Conservation (phyloP, 2,113 vertebrate species). For the Varanus salvator region DNA sequence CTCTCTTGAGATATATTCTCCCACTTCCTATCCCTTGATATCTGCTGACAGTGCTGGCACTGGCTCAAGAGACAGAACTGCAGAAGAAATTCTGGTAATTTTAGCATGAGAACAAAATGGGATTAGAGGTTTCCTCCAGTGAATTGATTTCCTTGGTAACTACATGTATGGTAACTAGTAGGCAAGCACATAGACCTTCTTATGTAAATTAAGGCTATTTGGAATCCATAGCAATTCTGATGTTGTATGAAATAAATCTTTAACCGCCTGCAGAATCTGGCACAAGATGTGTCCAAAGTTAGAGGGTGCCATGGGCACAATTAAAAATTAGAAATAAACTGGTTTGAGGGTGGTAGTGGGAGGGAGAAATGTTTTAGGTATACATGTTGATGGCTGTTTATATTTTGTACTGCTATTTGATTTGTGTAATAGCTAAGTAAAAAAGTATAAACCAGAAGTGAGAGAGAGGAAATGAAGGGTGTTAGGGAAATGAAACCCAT, state of each 20-base stretch:
- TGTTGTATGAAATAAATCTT: constrained; percentile 40
- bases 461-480: too few relatives aligned
- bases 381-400: not conserved
- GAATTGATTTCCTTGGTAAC: constrained; percentile 52
- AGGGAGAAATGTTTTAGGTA: not conserved
- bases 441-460: not conserved
- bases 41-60: constrained; percentile 33
- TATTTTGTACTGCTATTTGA: not conserved
- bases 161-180: constrained; percentile 44
- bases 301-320: not conserved
- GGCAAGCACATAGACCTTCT: constrained; percentile 56
- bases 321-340: not conserved
- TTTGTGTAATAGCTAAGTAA: not conserved
- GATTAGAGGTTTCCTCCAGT: constrained; percentile 53
- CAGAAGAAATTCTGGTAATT: constrained; percentile 44
- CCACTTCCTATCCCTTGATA: not conserved
- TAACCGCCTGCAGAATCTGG: constrained; percentile 48
- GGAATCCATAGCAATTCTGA: constrained; percentile 51
- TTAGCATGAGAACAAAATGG: constrained; percentile 50
- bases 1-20: not conserved
- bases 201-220: constrained; percentile 50
- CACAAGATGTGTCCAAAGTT: constrained; percentile 38
- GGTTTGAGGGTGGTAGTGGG: too few relatives aligned
- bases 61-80: constrained; percentile 45
- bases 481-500: not conserved